These are phyloP conservation scores for Euplexia lucipara DNA, from an alignment of 2,888 invertebrate genomes.

Conservation along the genomic window DNA sequence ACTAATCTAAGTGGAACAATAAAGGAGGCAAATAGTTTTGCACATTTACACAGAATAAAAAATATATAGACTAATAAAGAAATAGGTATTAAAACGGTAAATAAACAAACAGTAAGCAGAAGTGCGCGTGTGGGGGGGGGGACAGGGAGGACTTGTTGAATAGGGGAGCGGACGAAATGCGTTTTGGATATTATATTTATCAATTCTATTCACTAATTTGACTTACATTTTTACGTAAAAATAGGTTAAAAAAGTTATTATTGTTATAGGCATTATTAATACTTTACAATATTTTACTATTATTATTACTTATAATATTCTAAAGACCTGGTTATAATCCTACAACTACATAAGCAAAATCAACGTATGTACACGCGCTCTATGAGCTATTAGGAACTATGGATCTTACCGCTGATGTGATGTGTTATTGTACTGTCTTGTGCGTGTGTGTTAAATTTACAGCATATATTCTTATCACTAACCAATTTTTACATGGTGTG, in stretches of 20 bases:
- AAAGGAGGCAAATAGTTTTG: too few relatives aligned
- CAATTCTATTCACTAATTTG: background rate
- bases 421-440: background rate
- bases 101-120: constrained; percentile 15
- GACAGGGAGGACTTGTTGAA: constrained; percentile 5
- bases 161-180: background rate
- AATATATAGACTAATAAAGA: background rate
- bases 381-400: background rate
- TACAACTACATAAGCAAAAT: constrained; percentile 4
- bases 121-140: background rate
- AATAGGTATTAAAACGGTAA: constrained; percentile 1
- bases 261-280: background rate
- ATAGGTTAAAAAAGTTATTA: background rate
- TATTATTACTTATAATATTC: background rate
- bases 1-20: background rate
- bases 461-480: too few relatives aligned
- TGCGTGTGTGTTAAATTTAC: background rate
- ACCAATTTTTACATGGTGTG: too few relatives aligned
- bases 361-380: background rate
- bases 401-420: constrained; percentile 1
- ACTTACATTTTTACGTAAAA: too few relatives aligned
- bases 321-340: background rate
- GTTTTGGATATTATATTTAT: constrained; percentile 4
- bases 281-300: constrained; percentile 20
- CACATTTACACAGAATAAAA: too few relatives aligned